These are phyloP conservation scores for Caradrina kadenii DNA, from an alignment of 2,888 invertebrate genomes.

Conservation along the genomic window DNA sequence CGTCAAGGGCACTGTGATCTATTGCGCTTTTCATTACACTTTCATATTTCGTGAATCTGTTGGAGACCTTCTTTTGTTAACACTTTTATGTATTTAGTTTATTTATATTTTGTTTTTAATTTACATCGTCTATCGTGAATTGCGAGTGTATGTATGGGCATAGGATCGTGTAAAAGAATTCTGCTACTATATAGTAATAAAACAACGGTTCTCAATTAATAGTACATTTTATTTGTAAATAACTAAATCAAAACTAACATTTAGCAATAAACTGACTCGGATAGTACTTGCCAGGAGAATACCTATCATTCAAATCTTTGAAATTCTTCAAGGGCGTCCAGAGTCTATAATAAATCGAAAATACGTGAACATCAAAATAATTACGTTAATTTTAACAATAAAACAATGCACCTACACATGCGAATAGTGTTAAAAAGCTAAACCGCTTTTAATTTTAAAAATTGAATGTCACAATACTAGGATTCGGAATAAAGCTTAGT, in stretches of 20 bases:
- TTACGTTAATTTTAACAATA: conserved; percentile 77
- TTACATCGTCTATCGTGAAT: not conserved
- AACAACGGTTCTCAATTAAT: conserved; percentile 64
- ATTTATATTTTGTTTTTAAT: too few species aligned
- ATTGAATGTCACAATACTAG: conserved; percentile 62
- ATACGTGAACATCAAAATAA: conserved; percentile 83
- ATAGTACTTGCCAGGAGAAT: conserved; percentile 74
- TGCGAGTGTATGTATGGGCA: not conserved
- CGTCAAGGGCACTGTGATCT: conserved; percentile 76
- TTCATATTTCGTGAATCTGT: conserved; percentile 23
- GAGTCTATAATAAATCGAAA: conserved; percentile 78
- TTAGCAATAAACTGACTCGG: conserved; percentile 85
- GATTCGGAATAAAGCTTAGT: conserved; percentile 66
- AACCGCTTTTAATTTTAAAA: conserved; percentile 65
- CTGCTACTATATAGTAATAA: conserved; percentile 1
- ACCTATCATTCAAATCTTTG: conserved; percentile 74
- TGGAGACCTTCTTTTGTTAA: conserved; percentile 7
- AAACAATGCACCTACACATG: conserved; percentile 84
- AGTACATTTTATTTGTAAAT: conserved; percentile 84
- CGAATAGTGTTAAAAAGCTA: conserved; percentile 80
- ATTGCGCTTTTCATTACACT: conserved; percentile 80
- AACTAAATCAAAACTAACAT: conserved; percentile 83
- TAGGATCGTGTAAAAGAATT: not conserved
- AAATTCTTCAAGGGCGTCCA: conserved; percentile 76
- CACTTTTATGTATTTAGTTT: too few species aligned